Base-by-base conservation (phyloP, 2,888 invertebrate species). In the Nymphalis polychloros region DNA sequence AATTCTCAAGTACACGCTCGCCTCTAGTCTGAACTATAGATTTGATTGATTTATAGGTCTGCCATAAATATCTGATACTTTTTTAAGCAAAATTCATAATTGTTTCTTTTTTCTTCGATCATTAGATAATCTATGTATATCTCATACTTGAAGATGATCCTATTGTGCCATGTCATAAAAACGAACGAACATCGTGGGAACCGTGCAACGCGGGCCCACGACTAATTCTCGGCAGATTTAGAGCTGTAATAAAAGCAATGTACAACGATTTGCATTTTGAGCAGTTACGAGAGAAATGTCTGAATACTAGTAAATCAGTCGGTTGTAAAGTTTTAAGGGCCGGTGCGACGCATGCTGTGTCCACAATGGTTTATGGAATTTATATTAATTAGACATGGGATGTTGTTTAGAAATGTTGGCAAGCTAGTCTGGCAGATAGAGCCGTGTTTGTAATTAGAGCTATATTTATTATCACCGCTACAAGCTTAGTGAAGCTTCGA, bases 261-360 rank as follows among this genome's bases (percentile, higher is more conserved):
- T 77, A 78, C 78, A 71, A 75, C 75, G 79, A 80, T 82, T 82
- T 80, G 80, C 79, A 83, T 83, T 80, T 78, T 77, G 79, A 79
- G 77, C 74, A 76, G 77, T 77, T 75, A 77, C 78, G 77, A 80
- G 80, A 79, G 78, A 41, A 13, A 41, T 41, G 41, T 13, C 41
- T 78, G 53, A 35, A 47, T 31, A 49, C 41, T 27, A 59, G 61
- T 71, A 55, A 68, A 63, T 68, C 70, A 65, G 59, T 20, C 46
- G 61, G 68, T 23, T 65, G 68, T 65, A 65, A 68, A 71, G 65
- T 65, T 71, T 68, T 68, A 65, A 59, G 63, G 52, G 52, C 23
- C 23, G 6, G 27, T 7, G 23, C 23, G 23, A 52, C 23, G 57
- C 41, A 19, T 17, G 47, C 31, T 31, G 48, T 48, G 63, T 46